A percentile compares a stretch with the other conserved stretches of the same genome.
Conservation (phyloP, 2,888 invertebrate species). For the Dioctria rufipes region DNA sequence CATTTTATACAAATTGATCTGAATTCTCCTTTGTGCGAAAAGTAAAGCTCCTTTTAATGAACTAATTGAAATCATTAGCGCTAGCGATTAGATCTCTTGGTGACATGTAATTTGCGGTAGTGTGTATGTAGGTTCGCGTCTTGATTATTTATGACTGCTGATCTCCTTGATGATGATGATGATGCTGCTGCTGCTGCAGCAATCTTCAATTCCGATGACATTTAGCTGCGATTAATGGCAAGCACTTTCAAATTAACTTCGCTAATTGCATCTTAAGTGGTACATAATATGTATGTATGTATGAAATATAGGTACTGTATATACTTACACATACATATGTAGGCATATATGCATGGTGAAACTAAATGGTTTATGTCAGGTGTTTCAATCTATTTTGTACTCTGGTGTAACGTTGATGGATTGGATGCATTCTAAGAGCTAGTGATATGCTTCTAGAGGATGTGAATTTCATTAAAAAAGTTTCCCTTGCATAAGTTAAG, state of each 20-base stretch:
- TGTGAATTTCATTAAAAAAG: no score
- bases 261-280: constrained; percentile 47
- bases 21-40: constrained; percentile 50
- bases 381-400: constrained; percentile 20
- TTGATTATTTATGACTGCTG: constrained; percentile 37
- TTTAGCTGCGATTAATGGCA: constrained; percentile 34
- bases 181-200: not conserved
- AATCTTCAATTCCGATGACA: constrained; percentile 37
- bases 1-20: constrained; percentile 56
- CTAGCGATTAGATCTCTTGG: constrained; percentile 39
- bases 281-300: constrained; percentile 3
- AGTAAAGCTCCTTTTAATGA: constrained; percentile 43
- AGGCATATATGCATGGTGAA: not conserved
- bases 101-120: constrained; percentile 12
- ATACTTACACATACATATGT: no score
- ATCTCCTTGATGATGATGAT: no score
- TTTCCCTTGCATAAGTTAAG: no score
- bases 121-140: not conserved
- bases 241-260: constrained; percentile 48
- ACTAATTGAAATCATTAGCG: constrained; percentile 58
- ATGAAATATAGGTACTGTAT: no score
- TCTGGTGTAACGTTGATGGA: not conserved
- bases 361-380: constrained; percentile 23
- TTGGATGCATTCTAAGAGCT: not conserved
- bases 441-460: no score